A percentile compares a stretch with the other conserved stretches of the same genome.
phyloP scores from a whole-genome alignment of 1,140 invertebrate genomes.

The Coptotermes formosanus region DNA sequence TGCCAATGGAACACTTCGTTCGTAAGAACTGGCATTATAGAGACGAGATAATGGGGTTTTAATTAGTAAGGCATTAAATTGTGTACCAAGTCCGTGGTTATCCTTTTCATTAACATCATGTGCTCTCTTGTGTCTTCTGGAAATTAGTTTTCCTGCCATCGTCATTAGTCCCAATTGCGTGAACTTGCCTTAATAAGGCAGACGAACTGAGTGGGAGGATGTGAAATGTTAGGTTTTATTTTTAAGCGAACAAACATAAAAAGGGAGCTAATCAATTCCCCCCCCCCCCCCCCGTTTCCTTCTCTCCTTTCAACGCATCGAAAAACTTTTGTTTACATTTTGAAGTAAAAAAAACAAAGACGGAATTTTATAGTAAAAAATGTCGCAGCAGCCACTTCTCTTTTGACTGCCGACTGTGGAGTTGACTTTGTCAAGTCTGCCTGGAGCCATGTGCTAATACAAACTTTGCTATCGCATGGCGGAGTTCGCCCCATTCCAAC shows the following conservation, averaged over 20 bases:
- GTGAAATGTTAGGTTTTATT: not conserved
- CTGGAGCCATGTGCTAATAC: not conserved
- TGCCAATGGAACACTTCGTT: too few relatives aligned
- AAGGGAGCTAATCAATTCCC: not conserved
- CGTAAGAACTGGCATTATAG: too few relatives aligned
- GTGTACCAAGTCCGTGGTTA: too few relatives aligned
- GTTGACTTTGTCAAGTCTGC: not conserved
- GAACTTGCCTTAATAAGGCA: not conserved
- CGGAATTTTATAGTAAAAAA: not conserved
- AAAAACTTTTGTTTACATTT: not conserved
- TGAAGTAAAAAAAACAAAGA: constrained; percentile 4
- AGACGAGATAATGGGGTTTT: too few relatives aligned
- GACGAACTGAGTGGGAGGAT: not conserved
- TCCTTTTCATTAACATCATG: too few relatives aligned
- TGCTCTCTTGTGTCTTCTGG: not conserved
- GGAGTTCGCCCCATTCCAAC: too few relatives aligned
- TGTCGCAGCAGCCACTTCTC: not conserved
- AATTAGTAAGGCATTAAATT: too few relatives aligned
- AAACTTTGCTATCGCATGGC: not conserved
- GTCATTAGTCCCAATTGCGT: not conserved
- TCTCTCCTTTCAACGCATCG: too few relatives aligned
- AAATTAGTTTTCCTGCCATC: not conserved
- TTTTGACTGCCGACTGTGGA: not conserved
- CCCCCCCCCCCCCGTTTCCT: not conserved
- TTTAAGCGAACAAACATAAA: not conserved